phyloP scores from a whole-genome alignment of 37 sponge, comb jelly and placozoan species.

The Beroe ovata region DNA sequence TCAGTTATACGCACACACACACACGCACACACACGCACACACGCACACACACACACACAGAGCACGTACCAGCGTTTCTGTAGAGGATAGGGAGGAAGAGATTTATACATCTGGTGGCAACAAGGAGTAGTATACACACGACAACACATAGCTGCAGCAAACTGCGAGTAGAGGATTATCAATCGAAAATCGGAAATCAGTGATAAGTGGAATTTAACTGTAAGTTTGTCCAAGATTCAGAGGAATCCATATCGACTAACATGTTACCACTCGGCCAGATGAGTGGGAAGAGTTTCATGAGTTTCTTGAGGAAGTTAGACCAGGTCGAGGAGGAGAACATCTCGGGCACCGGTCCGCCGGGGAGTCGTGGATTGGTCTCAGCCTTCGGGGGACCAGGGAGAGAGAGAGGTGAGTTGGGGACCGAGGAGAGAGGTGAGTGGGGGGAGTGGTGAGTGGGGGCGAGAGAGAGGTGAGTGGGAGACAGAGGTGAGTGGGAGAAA shows the following conservation, averaged over 20 bases:
- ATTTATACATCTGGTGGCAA: constrained; percentile 81
- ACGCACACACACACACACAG: too few relatives aligned
- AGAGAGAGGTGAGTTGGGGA: neutral
- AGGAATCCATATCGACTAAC: too few relatives aligned
- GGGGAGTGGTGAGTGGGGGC: too few relatives aligned
- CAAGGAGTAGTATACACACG: constrained; percentile 80
- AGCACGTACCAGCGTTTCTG: constrained; percentile 88
- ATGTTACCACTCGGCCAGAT: constrained; percentile 16
- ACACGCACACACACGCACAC: too few relatives aligned
- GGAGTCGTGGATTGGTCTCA: constrained; percentile 42
- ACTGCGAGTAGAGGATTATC: neutral
- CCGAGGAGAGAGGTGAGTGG: too few relatives aligned
- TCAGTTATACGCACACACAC: too few relatives aligned
- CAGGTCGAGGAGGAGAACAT: constrained; percentile 20
- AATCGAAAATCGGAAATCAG: neutral
- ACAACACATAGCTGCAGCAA: constrained; percentile 85
- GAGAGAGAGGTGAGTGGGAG: too few relatives aligned
- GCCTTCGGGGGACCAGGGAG: neutral
- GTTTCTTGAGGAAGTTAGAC: constrained; percentile 32
- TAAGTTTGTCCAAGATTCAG: too few relatives aligned
- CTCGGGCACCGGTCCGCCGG: constrained; percentile 22
- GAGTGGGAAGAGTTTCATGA: neutral
- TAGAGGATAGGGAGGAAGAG: constrained; percentile 93
- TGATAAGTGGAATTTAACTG: too few relatives aligned
- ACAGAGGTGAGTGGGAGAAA: too few relatives aligned